phyloP scores from a whole-genome alignment of 2,888 invertebrate genomes.

The Lasioglossum marginatum region DNA sequence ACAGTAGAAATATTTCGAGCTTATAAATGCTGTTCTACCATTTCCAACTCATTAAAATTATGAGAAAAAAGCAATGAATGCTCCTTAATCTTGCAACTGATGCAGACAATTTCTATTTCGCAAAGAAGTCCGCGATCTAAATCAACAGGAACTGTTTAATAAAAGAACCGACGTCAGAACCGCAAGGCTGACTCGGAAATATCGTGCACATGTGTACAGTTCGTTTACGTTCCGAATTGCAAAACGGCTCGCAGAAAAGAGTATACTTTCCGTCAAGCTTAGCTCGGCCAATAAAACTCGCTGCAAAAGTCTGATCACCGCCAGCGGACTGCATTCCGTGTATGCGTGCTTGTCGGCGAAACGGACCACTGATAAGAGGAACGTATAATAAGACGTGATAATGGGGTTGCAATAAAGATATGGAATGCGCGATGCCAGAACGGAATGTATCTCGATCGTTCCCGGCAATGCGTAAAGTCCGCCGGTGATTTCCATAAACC shows the following conservation, averaged over 20 bases:
- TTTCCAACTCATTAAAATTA: background rate
- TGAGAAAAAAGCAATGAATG: background rate
- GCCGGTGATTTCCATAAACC: conserved; percentile 44
- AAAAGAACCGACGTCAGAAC: background rate
- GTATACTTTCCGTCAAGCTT: conserved; percentile 16
- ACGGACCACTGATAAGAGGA: conserved; percentile 61
- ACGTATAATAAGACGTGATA: conserved; percentile 62
- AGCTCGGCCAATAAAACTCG: conserved; percentile 37
- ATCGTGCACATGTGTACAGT: background rate
- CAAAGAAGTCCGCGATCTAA: background rate
- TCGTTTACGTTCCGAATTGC: background rate
- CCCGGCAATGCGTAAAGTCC: conserved; percentile 41
- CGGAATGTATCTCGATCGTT: conserved; percentile 49
- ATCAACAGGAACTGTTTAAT: background rate
- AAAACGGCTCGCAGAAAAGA: conserved; percentile 8
- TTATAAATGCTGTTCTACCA: background rate
- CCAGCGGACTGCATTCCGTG: conserved; percentile 65
- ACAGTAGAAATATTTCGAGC: background rate
- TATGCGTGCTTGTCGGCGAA: conserved; percentile 52
- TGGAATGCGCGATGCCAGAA: conserved; percentile 40
- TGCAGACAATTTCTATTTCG: background rate
- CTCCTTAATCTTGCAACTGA: background rate
- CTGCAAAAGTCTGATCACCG: conserved; percentile 60
- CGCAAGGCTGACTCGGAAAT: background rate
- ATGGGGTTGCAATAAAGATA: conserved; percentile 62